Evolutionary conservation across 2,888 invertebrate genomes (phyloP).

Genomic region (Scaptomyza parva): DNA sequence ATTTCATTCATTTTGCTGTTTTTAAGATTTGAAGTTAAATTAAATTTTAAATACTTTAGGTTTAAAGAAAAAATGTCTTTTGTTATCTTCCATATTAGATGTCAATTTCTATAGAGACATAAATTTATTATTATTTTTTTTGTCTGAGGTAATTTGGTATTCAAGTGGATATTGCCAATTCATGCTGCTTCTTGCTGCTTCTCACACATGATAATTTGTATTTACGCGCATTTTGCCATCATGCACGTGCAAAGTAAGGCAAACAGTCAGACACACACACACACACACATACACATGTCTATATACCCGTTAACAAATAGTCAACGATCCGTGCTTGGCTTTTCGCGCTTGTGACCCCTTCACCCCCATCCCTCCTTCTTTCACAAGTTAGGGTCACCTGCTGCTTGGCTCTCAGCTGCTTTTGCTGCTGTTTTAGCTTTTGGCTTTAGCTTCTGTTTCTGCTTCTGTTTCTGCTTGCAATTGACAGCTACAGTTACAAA

Average conservation of each 20-base stretch:
- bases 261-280: neutral
- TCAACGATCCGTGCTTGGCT: constrained; percentile 7
- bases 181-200: no score
- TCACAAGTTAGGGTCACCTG: no score
- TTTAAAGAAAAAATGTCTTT: neutral
- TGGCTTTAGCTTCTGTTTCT: no score
- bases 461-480: constrained; percentile 21
- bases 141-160: constrained; percentile 31
- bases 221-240: constrained; percentile 41
- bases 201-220: constrained; percentile 36
- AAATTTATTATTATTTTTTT: no score
- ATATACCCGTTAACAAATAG: neutral
- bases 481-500: constrained; percentile 49
- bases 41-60: no score
- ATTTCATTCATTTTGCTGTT: no score
- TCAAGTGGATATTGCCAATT: constrained; percentile 24
- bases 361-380: no score
- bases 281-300: neutral
- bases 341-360: constrained; percentile 6
- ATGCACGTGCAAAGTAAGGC: constrained; percentile 44
- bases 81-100: constrained; percentile 13
- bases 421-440: no score
- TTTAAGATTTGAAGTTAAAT: no score
- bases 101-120: constrained; percentile 19
- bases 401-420: constrained; percentile 1